phyloP scores from a whole-genome alignment of 2,797 vertebrate genomes.

The Semaprochilodus insignis region DNA sequence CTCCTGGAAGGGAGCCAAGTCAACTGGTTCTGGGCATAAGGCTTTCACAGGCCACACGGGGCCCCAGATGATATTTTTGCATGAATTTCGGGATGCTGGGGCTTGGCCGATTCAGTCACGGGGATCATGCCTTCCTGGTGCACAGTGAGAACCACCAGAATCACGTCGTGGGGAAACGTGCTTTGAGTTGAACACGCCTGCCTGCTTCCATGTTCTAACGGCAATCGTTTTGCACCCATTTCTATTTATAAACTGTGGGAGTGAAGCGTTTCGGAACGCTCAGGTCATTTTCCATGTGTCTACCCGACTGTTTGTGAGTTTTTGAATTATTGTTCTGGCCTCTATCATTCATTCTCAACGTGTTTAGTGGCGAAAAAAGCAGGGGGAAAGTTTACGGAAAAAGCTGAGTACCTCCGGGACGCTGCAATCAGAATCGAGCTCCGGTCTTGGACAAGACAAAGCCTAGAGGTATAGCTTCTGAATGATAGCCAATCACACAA shows the following conservation, averaged over 20 bases:
- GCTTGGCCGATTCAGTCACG: constrained; percentile 73
- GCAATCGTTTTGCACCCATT: background rate
- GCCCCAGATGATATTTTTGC: constrained; percentile 75
- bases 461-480: constrained; percentile 46
- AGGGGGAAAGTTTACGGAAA: constrained; percentile 31
- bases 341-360: constrained; percentile 33
- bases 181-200: background rate
- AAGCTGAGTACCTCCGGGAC: constrained; percentile 36
- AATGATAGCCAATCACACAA: constrained; percentile 47
- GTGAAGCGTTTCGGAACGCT: constrained; percentile 11
- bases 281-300: constrained; percentile 25
- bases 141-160: background rate
- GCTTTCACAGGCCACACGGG: constrained; percentile 62
- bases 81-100: constrained; percentile 79
- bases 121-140: constrained; percentile 56
- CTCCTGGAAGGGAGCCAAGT: constrained; percentile 79
- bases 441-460: constrained; percentile 52
- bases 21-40: constrained; percentile 76
- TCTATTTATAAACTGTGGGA: constrained; percentile 16
- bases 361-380: constrained; percentile 25
- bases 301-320: constrained; percentile 10
- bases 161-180: background rate
- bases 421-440: constrained; percentile 31
- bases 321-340: constrained; percentile 35
- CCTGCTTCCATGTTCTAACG: too few species aligned